Conservation (phyloP, 2,797 vertebrate genomes). For the Tokudaia tokunoshimensis region DNA sequence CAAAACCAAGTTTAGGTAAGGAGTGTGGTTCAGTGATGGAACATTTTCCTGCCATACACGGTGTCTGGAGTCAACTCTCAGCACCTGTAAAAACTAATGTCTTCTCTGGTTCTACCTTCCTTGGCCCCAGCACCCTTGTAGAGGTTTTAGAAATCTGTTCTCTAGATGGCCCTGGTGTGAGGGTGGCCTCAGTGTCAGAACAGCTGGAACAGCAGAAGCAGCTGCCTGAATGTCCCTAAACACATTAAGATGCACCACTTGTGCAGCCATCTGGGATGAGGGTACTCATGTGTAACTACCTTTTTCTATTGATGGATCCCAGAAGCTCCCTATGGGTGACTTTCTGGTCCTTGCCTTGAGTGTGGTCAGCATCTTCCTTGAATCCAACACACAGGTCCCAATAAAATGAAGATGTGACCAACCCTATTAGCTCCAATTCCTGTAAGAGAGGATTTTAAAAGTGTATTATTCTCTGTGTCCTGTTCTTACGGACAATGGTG, state of each 20-base stretch:
- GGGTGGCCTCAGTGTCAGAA: neutral
- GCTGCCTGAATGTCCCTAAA: neutral
- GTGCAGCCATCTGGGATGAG: no score
- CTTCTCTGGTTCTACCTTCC: neutral
- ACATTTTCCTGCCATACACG: neutral
- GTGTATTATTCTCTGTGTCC: neutral
- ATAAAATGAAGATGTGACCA: neutral
- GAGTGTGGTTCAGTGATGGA: neutral
- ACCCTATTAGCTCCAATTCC: neutral
- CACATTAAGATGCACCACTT: neutral
- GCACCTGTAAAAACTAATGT: neutral
- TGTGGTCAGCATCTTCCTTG: neutral
- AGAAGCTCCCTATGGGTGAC: neutral
- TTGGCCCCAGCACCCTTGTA: neutral
- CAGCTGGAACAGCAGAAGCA: neutral
- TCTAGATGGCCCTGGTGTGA: neutral
- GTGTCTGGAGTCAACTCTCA: neutral
- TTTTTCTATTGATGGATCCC: neutral
- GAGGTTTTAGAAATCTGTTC: neutral
- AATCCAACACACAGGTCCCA: neutral
- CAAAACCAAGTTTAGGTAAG: neutral
- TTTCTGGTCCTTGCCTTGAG: neutral
- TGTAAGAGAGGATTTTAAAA: neutral
- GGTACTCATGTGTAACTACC: no score
- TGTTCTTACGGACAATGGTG: neutral